A percentile compares a stretch with the other conserved stretches of the same genome.
Conservation (phyloP, 1,140 invertebrate genomes). For the Scaptomyza hsui region DNA sequence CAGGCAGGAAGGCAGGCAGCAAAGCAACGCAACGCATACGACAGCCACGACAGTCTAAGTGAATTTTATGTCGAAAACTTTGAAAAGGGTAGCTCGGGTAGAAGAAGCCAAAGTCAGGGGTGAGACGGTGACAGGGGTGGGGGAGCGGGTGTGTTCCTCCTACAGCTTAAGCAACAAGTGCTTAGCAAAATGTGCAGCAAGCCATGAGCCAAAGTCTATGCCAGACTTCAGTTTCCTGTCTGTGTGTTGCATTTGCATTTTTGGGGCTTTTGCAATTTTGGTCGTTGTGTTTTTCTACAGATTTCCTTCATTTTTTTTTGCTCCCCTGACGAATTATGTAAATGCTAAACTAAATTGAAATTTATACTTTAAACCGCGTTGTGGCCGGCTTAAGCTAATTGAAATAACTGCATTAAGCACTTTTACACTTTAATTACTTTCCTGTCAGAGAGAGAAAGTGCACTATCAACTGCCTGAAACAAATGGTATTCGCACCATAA, state of each 20-base stretch:
- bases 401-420: constrained; percentile 67
- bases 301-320: constrained; percentile 34
- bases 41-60: constrained; percentile 81
- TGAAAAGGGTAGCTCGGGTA: constrained; percentile 63
- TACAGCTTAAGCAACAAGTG: constrained; percentile 63
- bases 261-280: constrained; percentile 34
- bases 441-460: constrained; percentile 15
- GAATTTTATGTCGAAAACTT: constrained; percentile 81
- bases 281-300: not conserved
- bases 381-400: constrained; percentile 67
- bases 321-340: constrained; percentile 76
- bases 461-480: constrained; percentile 26
- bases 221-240: constrained; percentile 12
- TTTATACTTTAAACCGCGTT: constrained; percentile 41
- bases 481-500: constrained; percentile 39
- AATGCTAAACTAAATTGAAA: constrained; percentile 66
- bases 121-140: not conserved
- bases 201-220: constrained; percentile 39
- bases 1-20: constrained; percentile 16
- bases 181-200: constrained; percentile 67
- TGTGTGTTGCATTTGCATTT: constrained; percentile 69
- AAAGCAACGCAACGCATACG: constrained; percentile 63
- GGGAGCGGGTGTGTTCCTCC: not conserved
- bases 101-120: not conserved
- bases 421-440: constrained; percentile 41